phyloP scores from a whole-genome alignment of 2,888 invertebrate genomes.

The Drosophila borborema region DNA sequence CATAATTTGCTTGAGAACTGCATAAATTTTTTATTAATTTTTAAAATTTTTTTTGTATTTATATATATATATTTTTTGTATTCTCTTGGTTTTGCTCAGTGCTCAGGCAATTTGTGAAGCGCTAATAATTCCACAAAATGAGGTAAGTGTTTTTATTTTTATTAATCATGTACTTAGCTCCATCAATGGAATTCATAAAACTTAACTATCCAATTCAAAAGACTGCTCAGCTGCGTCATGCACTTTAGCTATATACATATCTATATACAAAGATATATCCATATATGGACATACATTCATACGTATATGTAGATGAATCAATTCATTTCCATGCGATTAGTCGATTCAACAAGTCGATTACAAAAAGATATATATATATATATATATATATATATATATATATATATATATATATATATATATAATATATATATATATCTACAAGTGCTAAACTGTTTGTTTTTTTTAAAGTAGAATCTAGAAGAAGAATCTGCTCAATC shows the following conservation, averaged over 20 bases:
- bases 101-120: conserved; percentile 19
- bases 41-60: conserved; percentile 2
- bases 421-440: neutral
- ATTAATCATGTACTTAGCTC: neutral
- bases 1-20: conserved; percentile 5
- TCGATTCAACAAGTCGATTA: no score
- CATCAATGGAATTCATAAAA: neutral
- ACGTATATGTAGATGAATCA: conserved; percentile 2
- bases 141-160: conserved; percentile 41
- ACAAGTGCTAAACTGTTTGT: neutral
- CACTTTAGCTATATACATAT: neutral
- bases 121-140: conserved; percentile 35
- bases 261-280: neutral
- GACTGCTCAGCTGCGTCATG: neutral
- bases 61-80: neutral
- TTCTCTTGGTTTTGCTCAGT: conserved; percentile 15
- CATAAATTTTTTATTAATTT: neutral
- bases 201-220: neutral
- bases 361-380: no score
- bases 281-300: neutral
- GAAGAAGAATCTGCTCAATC: neutral
- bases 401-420: no score
- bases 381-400: no score
- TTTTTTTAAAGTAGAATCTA: neutral
- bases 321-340: neutral